Conservation (phyloP, 2,888 invertebrate species). For the Habroteleia sp. region DNA sequence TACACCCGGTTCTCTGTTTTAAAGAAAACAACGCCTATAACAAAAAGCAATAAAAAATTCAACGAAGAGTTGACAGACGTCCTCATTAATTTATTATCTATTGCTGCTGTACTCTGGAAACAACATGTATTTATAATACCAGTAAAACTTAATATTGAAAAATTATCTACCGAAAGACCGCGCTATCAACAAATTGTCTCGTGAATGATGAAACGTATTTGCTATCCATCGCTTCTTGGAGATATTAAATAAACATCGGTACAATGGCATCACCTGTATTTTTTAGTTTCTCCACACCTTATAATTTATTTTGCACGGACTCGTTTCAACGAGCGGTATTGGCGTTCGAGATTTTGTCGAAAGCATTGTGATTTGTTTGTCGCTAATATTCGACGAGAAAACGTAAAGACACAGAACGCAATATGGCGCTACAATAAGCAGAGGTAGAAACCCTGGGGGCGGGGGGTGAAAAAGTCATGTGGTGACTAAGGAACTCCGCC, state of each 20-base stretch:
- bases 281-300: neutral
- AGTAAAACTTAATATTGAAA: constrained; percentile 19
- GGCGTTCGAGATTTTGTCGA: neutral
- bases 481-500: constrained; percentile 63
- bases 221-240: constrained; percentile 2
- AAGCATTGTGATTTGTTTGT: neutral
- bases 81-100: neutral
- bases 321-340: neutral
- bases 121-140: constrained; percentile 2
- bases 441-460: constrained; percentile 1
- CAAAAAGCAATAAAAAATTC: too few species aligned
- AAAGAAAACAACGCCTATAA: too few species aligned
- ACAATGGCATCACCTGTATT: constrained; percentile 6
- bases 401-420: constrained; percentile 13
- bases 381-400: constrained; percentile 1
- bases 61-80: too few species aligned
- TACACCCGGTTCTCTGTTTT: too few species aligned
- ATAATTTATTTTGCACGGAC: constrained; percentile 13
- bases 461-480: constrained; percentile 30
- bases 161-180: constrained; percentile 10
- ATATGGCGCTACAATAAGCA: constrained; percentile 8
- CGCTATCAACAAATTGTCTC: constrained; percentile 13
- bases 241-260: constrained; percentile 31
- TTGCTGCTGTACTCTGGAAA: neutral
- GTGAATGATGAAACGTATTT: constrained; percentile 34